Base-by-base conservation (phyloP, 1,140 invertebrate species). In the Drosophila paulistorum region DNA sequence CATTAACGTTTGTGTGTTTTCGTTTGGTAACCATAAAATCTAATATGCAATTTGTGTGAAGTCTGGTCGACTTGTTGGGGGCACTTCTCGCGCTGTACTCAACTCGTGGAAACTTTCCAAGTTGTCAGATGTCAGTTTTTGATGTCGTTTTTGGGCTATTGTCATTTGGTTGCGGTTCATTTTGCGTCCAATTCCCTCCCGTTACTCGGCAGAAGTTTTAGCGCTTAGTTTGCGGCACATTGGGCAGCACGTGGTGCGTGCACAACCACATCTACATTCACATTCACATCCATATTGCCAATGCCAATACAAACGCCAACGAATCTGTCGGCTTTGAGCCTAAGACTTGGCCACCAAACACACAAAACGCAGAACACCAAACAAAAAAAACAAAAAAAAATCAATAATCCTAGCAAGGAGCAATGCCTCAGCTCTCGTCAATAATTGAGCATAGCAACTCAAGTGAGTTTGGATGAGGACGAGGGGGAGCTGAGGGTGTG, bases 221-320 rank as follows among this genome's bases (percentile, higher is more conserved):
- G 35, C 62, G 60, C 58, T 77, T 72, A 68, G 65, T 87, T 89
- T 82, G 62, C 77, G 74, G 63, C 73, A 87, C 84, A 87, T 87
- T 87, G 68, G 71, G 74, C 84, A 87, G 77, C 77, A 77, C 74
- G 80, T 89, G 84, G 84, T 84, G 84, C 84, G 86, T 84, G 75
- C 61, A 42, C 48, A 65, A 62, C 20, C 65, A 60, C 30, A 58
- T 58, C 14, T 30, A 33, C 30, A 23, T 51, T 23, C 20, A 51
- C 45, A 51, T 20, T 51, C 45, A 20, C 45, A 51, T 51, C n/a
- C 45, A 51, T 9, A 51, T 51, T 51, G 45, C 30, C 58, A 45
- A 35, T 68, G 45, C 59, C 66, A 35, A 30, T 30, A 30, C 30
- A 30, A 30, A 59, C 51, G 33, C 3, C 35, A 57, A 35, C 13